These are phyloP conservation scores for Metopolophium dirhodum DNA, from an alignment of 1,140 invertebrate genomes.

Conservation along the genomic window DNA sequence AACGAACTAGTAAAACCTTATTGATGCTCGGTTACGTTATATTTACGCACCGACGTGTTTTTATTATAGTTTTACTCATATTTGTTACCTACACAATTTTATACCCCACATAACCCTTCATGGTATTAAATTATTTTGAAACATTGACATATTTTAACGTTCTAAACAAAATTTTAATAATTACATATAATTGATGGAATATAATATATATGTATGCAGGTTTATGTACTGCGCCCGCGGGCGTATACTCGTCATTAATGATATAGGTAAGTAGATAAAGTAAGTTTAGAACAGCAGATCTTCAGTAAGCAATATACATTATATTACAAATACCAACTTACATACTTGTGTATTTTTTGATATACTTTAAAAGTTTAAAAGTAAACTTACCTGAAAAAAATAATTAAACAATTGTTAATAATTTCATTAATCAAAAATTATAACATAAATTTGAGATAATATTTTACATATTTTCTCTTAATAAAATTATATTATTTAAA, in stretches of 20 bases:
- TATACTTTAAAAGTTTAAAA: neutral
- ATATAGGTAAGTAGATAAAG: neutral
- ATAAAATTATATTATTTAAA: neutral
- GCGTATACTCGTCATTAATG: neutral
- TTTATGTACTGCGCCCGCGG: neutral
- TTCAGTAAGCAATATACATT: neutral
- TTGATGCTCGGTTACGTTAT: neutral
- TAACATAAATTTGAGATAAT: neutral
- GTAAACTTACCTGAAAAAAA: constrained; percentile 3
- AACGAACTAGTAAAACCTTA: constrained; percentile 37
- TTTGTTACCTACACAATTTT: neutral
- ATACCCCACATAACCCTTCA: neutral
- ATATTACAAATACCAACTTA: neutral
- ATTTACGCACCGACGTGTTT: neutral
- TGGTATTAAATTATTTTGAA: neutral
- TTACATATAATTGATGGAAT: neutral
- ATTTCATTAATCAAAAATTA: neutral
- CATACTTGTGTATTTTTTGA: neutral
- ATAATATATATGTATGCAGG: neutral
- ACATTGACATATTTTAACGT: neutral
- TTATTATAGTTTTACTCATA: neutral
- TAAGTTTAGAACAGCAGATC: neutral
- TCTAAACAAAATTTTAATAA: neutral
- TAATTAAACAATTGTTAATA: neutral
- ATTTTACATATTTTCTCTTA: neutral